These are phyloP conservation scores for Mellilla xanthometata DNA, from an alignment of 2,888 invertebrate genomes.

Conservation along the genomic window DNA sequence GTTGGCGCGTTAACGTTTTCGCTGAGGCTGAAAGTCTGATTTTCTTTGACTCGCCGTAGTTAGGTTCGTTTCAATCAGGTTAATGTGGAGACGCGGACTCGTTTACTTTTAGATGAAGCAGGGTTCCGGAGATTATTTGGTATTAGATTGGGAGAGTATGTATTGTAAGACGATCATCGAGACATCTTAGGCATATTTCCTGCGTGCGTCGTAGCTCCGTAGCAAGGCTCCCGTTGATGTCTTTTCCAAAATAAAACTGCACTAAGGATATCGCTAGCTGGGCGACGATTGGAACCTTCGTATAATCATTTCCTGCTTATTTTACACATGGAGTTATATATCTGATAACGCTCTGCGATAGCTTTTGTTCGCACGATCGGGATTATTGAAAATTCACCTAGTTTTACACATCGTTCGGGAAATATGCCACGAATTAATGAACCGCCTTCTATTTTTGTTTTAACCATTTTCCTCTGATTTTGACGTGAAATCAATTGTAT, in stretches of 20 bases:
- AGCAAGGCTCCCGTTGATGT: slow-evolving; percentile 46
- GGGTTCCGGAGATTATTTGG: no score
- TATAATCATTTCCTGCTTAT: slow-evolving; percentile 7
- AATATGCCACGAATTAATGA: slow-evolving; percentile 2
- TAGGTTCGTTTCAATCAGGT: background rate
- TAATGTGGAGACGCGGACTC: no score
- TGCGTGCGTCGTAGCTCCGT: slow-evolving; percentile 32
- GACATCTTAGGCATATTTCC: no score
- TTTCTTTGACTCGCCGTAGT: slow-evolving; percentile 3
- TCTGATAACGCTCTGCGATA: slow-evolving; percentile 8
- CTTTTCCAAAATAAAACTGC: slow-evolving; percentile 45
- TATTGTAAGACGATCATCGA: no score
- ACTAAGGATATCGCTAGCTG: slow-evolving; percentile 19
- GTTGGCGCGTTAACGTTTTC: slow-evolving; percentile 28
- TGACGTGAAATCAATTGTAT: slow-evolving; percentile 10
- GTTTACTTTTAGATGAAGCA: no score
- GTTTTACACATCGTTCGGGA: slow-evolving; percentile 5
- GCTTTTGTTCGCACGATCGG: slow-evolving; percentile 8
- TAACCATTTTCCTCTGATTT: slow-evolving; percentile 13
- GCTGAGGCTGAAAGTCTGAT: slow-evolving; percentile 9
- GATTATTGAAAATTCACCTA: slow-evolving; percentile 11
- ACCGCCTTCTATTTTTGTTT: slow-evolving; percentile 2
- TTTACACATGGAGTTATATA: slow-evolving; percentile 9
- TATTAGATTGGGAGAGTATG: no score
- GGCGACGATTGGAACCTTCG: background rate